Percentiles rank a stretch among this genome's conserved stretches.
phyloP scores from a whole-genome alignment of 2,797 vertebrate genomes.

The Bradypus variegatus region DNA sequence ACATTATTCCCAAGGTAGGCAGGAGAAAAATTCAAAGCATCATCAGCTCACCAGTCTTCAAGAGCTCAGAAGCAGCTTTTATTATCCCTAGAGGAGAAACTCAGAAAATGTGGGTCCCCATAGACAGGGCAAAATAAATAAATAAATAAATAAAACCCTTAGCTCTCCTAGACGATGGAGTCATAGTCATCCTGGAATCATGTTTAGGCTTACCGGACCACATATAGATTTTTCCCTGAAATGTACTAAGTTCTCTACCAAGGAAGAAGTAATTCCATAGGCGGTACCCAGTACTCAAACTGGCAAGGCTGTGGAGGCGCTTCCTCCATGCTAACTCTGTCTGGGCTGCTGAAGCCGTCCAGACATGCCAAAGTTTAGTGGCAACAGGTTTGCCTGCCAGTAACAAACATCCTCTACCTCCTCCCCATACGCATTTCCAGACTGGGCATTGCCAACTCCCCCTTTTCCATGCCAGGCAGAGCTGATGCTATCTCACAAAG shows the following conservation, averaged over 20 bases:
- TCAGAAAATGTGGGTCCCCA: background rate
- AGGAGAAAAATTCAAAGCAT: background rate
- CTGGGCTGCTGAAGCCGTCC: background rate
- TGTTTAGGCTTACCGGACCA: background rate
- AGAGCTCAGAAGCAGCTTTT: background rate
- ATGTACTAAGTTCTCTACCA: background rate
- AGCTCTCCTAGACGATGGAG: background rate
- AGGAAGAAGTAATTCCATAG: background rate
- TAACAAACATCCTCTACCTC: constrained; percentile 18
- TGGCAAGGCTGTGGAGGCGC: background rate
- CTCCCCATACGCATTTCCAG: constrained; percentile 1
- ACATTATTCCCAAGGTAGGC: background rate
- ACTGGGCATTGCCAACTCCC: background rate
- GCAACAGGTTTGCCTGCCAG: constrained; percentile 49
- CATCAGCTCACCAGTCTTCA: background rate
- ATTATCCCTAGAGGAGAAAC: background rate
- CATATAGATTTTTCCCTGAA: background rate
- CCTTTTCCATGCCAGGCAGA: background rate
- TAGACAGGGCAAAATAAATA: accelerated
- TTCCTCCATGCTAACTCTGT: constrained; percentile 11
- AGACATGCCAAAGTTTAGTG: constrained; percentile 18
- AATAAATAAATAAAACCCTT: too few relatives aligned
- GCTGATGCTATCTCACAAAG: background rate
- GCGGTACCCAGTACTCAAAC: background rate
- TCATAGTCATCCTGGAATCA: background rate